Base-by-base conservation (phyloP, 1,140 invertebrate genomes). In the Melitaea cinxia region DNA sequence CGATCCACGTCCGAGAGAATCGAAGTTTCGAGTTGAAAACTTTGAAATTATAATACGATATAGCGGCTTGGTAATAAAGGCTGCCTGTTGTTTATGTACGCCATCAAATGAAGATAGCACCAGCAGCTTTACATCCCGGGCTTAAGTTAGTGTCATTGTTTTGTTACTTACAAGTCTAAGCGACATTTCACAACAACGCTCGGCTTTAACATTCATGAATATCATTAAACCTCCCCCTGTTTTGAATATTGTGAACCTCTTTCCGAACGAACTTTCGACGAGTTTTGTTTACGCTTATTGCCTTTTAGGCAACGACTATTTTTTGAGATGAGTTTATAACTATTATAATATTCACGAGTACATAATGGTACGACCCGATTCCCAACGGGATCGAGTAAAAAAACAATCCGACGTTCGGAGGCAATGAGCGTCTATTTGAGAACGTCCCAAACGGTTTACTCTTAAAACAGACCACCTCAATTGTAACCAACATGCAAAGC, bases 181-280 rank as follows among this genome's bases (percentile, higher is more conserved):
- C 77, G 78, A 84, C 82, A 77, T 86, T 83, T 86, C 78, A 82
- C 80, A 83, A 85, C 77, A 73, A 71, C 74, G 77, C 75, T 78
- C 64, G 70, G 82, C 78, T 86, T 86, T 81, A 86, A 80, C 78
- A 82, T 87, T 87, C 85, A 88, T 89, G 85, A 89, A 88, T 89
- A 84, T 75, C 78, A 84, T 88, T 88, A 89, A 82, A 72, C 66
- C 72, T 77, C 77, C 77, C 78, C 75, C 77, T 78, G 83, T 82
- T 87, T 85, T 85, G 82, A 89, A 89, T 87, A 87, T 82, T 80
- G 72, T 81, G 75, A 77, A 80, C 72, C 72, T 83, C 80, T 80
- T 82, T 75, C 65, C 64, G 77, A 82, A 83, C 73, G 55, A 76
- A 78, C 77, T 78, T 76, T 65, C 61, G 72, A 30, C 55, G 58